These are phyloP conservation scores for Drosophila falleni DNA, from an alignment of 2,888 invertebrate species.

Conservation along the genomic window DNA sequence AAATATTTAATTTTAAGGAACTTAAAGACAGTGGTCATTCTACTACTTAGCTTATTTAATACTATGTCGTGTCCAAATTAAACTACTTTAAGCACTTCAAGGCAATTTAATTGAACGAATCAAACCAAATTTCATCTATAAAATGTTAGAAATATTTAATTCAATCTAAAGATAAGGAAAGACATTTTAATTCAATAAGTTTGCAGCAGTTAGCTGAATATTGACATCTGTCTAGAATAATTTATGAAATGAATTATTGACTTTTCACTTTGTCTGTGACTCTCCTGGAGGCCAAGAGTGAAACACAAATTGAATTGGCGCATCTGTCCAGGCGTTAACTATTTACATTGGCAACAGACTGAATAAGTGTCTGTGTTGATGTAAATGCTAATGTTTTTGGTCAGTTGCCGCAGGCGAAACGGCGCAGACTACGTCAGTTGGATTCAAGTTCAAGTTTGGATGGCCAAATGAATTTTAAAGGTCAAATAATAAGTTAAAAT, in stretches of 20 bases:
- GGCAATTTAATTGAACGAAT: background rate
- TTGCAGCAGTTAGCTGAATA: slow-evolving; percentile 12
- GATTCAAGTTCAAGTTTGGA: slow-evolving; percentile 55
- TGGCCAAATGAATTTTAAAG: slow-evolving; percentile 44
- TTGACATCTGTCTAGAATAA: slow-evolving; percentile 32
- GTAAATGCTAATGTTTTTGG: slow-evolving; percentile 46
- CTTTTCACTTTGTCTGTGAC: slow-evolving; percentile 2
- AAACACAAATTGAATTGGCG: slow-evolving; percentile 39
- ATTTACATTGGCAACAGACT: slow-evolving; percentile 38
- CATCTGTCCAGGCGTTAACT: slow-evolving; percentile 42
- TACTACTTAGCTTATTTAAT: background rate
- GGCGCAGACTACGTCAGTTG: slow-evolving; percentile 22
- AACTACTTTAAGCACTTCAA: background rate
- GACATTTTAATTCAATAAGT: slow-evolving; percentile 1
- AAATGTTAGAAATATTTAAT: background rate
- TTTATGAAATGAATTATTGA: slow-evolving; percentile 22
- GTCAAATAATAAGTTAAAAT: slow-evolving; percentile 43
- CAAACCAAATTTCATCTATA: background rate
- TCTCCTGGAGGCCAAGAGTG: slow-evolving; percentile 15
- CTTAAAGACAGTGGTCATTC: background rate
- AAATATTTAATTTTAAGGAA: no score
- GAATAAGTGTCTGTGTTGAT: slow-evolving; percentile 16
- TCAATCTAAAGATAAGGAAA: background rate
- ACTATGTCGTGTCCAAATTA: background rate
- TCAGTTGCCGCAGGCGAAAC: slow-evolving; percentile 33